Evolutionary conservation across 1,140 invertebrate species (phyloP).

Genomic region (Bicyclus anynana): DNA sequence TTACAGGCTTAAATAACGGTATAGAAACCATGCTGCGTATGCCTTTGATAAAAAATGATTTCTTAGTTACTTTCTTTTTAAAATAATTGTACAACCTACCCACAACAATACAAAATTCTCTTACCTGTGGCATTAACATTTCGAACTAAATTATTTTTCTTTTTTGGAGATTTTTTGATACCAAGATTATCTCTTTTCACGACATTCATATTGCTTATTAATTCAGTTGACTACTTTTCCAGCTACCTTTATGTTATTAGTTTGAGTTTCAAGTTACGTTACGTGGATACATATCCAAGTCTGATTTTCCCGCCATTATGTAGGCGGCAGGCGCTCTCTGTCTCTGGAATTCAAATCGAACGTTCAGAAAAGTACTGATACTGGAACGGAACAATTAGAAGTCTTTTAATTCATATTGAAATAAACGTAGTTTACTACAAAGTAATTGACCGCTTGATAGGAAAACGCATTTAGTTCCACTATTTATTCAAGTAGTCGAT

Average conservation of each 20-base stretch:
- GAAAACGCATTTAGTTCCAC: too few relatives aligned
- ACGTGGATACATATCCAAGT: too few relatives aligned
- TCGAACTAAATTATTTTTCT: slow-evolving; percentile 47
- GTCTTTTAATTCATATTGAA: too few relatives aligned
- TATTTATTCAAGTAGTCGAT: too few relatives aligned
- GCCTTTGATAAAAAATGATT: slow-evolving; percentile 29
- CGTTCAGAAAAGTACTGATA: too few relatives aligned
- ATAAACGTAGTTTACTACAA: too few relatives aligned
- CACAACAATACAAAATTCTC: slow-evolving; percentile 2
- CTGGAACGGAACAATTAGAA: too few relatives aligned
- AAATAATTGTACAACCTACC: neutral
- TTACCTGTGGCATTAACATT: slow-evolving; percentile 52
- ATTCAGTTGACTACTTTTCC: neutral
- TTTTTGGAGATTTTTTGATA: slow-evolving; percentile 27
- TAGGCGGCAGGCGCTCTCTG: too few relatives aligned
- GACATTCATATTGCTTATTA: slow-evolving; percentile 49
- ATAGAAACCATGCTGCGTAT: slow-evolving; percentile 39
- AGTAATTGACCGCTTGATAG: too few relatives aligned
- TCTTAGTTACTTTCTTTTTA: neutral
- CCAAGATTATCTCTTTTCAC: slow-evolving; percentile 44
- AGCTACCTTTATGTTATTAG: too few relatives aligned
- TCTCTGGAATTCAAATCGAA: too few relatives aligned
- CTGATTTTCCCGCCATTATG: neutral
- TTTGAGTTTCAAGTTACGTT: too few relatives aligned
- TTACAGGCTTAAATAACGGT: slow-evolving; percentile 15